Evolutionary conservation across 2,113 vertebrate genomes (phyloP).

Genomic region (Eira barbara): DNA sequence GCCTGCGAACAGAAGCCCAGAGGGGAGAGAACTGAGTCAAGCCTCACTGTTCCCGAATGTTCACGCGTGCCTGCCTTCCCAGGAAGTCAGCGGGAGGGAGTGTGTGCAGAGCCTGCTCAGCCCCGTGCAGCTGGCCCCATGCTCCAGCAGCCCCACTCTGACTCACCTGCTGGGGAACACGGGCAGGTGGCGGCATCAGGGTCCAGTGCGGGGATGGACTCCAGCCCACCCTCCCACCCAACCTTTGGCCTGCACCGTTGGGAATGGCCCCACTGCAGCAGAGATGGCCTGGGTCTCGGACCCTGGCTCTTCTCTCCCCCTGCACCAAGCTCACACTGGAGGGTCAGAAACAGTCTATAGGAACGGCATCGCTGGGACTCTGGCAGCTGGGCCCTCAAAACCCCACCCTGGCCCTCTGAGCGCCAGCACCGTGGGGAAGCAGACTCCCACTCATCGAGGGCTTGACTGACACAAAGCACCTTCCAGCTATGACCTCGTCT

Average conservation of each 20-base stretch:
- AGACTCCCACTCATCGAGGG: accelerated
- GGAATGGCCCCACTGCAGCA: accelerated
- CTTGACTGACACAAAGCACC: too few species aligned
- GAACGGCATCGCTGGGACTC: conserved; percentile 69
- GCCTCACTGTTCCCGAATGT: not conserved
- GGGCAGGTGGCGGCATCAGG: not conserved
- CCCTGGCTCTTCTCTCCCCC: conserved; percentile 56
- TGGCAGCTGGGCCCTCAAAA: not conserved
- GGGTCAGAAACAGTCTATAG: conserved; percentile 75
- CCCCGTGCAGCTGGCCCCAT: not conserved
- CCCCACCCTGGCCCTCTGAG: accelerated
- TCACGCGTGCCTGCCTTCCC: accelerated
- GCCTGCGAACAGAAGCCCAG: conserved; percentile 82
- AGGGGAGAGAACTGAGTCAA: not conserved
- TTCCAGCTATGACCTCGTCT: accelerated
- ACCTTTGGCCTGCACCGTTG: accelerated
- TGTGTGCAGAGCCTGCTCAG: not conserved
- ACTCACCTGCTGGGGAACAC: not conserved
- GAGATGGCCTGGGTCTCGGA: conserved; percentile 57
- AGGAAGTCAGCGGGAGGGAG: not conserved
- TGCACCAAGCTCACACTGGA: conserved; percentile 67
- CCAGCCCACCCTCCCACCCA: not conserved
- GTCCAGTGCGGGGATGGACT: not conserved
- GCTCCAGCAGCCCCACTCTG: not conserved
- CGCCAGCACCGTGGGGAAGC: too few species aligned